Conservation (phyloP, 2,113 vertebrate species). For the Channa argus region DNA sequence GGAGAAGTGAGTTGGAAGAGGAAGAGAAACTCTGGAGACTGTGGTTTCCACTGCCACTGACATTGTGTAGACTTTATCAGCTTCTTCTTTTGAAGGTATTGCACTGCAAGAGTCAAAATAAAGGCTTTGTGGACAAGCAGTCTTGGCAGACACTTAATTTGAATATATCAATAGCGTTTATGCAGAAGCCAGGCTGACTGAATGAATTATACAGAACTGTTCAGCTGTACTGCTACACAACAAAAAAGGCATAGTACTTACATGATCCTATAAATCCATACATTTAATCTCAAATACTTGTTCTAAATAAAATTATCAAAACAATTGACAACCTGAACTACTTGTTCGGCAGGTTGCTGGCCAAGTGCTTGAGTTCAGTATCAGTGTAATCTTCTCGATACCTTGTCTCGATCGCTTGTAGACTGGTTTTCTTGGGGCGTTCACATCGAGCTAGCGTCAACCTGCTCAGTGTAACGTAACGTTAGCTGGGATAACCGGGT, state of each 20-base stretch:
- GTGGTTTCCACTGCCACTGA: constrained; percentile 80
- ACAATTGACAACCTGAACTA: neutral
- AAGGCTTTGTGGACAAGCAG: neutral
- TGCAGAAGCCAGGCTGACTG: neutral
- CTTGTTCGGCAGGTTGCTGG: constrained; percentile 9
- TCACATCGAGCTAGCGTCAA: neutral
- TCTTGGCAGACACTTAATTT: neutral
- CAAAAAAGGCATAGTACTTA: neutral
- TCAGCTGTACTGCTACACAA: neutral
- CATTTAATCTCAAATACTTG: neutral
- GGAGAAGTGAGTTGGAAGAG: constrained; percentile 87
- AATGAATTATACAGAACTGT: neutral
- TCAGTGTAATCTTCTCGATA: neutral
- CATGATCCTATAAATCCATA: neutral
- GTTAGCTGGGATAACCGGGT: neutral
- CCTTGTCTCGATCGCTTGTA: no score
- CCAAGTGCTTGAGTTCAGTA: neutral
- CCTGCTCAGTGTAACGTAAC: neutral
- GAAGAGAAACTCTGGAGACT: constrained; percentile 79
- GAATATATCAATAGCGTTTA: neutral
- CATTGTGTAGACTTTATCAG: constrained; percentile 73
- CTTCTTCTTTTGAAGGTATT: neutral
- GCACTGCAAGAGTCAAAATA: constrained; percentile 49
- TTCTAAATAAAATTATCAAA: no score
- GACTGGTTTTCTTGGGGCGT: neutral